Percentiles rank a stretch among this genome's conserved stretches.
Evolutionary conservation across 2,888 invertebrate species (phyloP).

Genomic region (Caenorhabditis afra): DNA sequence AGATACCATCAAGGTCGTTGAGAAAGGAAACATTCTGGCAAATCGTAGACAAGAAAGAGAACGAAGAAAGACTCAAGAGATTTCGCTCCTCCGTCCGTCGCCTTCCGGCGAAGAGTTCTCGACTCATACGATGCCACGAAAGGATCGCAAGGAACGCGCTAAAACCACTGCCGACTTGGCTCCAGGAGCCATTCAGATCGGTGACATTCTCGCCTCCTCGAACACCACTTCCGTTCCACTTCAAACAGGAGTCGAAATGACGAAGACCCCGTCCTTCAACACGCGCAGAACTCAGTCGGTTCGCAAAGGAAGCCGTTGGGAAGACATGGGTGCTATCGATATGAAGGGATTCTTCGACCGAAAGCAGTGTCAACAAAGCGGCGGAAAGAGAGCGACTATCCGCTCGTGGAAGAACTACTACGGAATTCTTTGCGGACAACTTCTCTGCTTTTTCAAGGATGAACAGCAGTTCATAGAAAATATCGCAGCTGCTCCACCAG

Average conservation of each 20-base stretch:
- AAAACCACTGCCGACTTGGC: constrained; percentile 69
- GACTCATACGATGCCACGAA: constrained; percentile 69
- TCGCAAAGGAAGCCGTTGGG: constrained; percentile 71
- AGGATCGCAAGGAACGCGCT: constrained; percentile 66
- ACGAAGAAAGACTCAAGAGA: constrained; percentile 78
- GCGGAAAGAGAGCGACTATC: constrained; percentile 94
- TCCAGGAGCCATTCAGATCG: constrained; percentile 47
- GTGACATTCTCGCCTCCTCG: constrained; percentile 31
- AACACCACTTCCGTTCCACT: constrained; percentile 20
- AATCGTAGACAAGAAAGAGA: constrained; percentile 89
- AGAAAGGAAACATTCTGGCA: constrained; percentile 90
- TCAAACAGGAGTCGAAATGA: constrained; percentile 50
- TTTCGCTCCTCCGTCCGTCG: constrained; percentile 65
- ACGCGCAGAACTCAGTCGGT: constrained; percentile 84
- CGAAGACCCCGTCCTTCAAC: constrained; percentile 93
- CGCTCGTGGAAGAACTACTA: constrained; percentile 96
- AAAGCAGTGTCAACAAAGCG: constrained; percentile 93
- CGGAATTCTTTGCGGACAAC: constrained; percentile 95
- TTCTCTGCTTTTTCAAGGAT: constrained; percentile 96
- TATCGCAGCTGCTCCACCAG: constrained; percentile 83
- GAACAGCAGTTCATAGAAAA: constrained; percentile 91
- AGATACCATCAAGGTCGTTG: constrained; percentile 89
- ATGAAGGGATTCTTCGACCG: constrained; percentile 86
- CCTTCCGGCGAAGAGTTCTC: constrained; percentile 64
- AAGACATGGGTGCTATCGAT: constrained; percentile 77